phyloP scores from a whole-genome alignment of 1,140 invertebrate genomes.

The Drosophila murphyi region DNA sequence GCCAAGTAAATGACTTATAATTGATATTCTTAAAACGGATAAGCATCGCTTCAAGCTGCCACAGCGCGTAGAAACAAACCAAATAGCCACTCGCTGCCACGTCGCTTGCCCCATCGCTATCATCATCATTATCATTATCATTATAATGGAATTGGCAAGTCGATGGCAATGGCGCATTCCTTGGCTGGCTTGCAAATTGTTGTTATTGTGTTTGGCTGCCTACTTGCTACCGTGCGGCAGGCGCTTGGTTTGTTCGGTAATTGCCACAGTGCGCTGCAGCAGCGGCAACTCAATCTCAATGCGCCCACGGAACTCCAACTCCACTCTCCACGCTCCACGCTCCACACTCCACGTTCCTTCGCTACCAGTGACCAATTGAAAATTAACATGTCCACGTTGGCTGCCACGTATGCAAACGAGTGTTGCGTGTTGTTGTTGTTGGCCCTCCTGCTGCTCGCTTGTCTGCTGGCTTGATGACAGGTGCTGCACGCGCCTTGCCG shows the following conservation, averaged over 20 bases:
- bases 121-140: constrained; percentile 58
- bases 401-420: constrained; percentile 49
- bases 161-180: constrained; percentile 44
- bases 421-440: constrained; percentile 27
- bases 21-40: constrained; percentile 83
- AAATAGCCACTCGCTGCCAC: background rate
- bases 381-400: constrained; percentile 71
- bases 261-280: constrained; percentile 44
- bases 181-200: constrained; percentile 49
- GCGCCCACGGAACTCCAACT: constrained; percentile 48
- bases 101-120: constrained; percentile 4
- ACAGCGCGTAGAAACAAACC: background rate
- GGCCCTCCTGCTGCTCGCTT: too few relatives aligned
- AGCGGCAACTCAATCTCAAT: constrained; percentile 67
- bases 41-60: constrained; percentile 54
- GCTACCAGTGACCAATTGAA: constrained; percentile 68
- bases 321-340: constrained; percentile 27
- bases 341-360: constrained; percentile 19
- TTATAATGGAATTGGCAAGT: constrained; percentile 72
- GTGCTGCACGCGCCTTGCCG: constrained; percentile 51
- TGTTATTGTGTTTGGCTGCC: constrained; percentile 44
- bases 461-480: constrained; percentile 49
- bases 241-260: constrained; percentile 62
- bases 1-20: constrained; percentile 81
- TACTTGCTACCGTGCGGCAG: constrained; percentile 55